Evolutionary conservation across 2,797 vertebrate species (phyloP), one percentile per base, ranked within the genome.

Genomic region (Chaetodon trifasciatus): DNA sequence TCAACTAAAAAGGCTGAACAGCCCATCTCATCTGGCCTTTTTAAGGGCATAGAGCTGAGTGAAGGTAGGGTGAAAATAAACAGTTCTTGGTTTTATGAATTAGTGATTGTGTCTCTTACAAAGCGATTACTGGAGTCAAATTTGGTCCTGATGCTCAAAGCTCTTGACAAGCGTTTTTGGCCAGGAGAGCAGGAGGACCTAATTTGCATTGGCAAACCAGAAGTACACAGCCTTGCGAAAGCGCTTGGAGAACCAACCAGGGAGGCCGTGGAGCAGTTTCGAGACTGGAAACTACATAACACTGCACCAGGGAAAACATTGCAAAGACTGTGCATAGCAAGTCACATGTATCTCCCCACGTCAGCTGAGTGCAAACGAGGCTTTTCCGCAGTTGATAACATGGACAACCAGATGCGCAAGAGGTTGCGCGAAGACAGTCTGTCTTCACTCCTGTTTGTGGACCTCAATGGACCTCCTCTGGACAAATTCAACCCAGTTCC

Each of bases 1-100:
- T 57, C 47, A 69, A 63, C 23, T 21, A 75, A 65, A 21, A 74
- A 44, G 53, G 42, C 70, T 40, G 39, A 70, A 78, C 66, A 53
- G 75, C 52, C 44, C 28, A 44, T 75, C 50, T 62, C 44, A 62
- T 55, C 28, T 12, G 78, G 47, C 28, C 49, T 61, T 76, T 67
- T 70, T 35, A 57, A 78, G 60, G 19, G 37, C 19, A n/a, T 42
- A 32, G 13, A 68, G 66, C 60, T 50, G 63, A 78, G 28, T 23
- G 55, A 69, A 17, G 24, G 24, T 52, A 21, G 21, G 39, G 56
- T 10, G 17, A 23, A 60, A 76, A 40, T 56, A 56, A 61, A 72
- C 57, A 50, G 21, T 35, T 39, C 50, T 78, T 11, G 17, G 40
- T 40, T 50, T 60, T 49, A 47, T 58, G 55, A 47, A 23, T 37